These are phyloP conservation scores for Diadromus collaris DNA, from an alignment of 2,888 invertebrate species.

Conservation along the genomic window DNA sequence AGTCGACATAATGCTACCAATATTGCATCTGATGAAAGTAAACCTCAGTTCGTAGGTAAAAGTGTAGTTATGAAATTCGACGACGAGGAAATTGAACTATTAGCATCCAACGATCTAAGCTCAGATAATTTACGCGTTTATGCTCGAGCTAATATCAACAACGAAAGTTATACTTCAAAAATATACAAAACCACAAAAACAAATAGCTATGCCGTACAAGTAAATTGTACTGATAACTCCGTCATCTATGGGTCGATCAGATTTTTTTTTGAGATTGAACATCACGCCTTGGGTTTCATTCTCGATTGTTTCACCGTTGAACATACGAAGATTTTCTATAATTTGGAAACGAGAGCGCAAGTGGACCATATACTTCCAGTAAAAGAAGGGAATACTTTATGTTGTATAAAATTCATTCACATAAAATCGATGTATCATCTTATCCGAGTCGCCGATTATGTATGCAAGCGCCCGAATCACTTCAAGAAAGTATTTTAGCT, in stretches of 20 bases:
- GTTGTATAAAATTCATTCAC: conserved; percentile 13
- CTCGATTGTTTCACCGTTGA: conserved; percentile 45
- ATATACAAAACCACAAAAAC: conserved; percentile 58
- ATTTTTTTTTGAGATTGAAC: conserved; percentile 46
- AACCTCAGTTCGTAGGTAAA: conserved; percentile 22
- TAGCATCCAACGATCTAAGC: conserved; percentile 33
- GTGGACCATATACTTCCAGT: conserved; percentile 46
- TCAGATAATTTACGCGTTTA: conserved; percentile 28
- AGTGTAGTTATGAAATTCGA: conserved; percentile 16
- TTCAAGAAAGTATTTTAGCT: conserved; percentile 40
- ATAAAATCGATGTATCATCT: conserved; percentile 40
- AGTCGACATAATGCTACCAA: conserved; percentile 20
- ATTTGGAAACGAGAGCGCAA: conserved; percentile 40
- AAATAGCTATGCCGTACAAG: conserved; percentile 48
- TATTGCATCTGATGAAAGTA: conserved; percentile 15
- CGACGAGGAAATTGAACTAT: conserved; percentile 22
- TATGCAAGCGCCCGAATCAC: conserved; percentile 48
- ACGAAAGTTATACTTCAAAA: conserved; percentile 51
- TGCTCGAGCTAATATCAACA: conserved; percentile 50
- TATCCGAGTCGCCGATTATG: conserved; percentile 45
- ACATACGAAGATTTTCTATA: conserved; percentile 39
- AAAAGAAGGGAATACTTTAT: conserved; percentile 16
- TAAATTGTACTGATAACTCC: conserved; percentile 36
- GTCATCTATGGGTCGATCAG: conserved; percentile 48
- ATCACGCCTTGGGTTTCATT: conserved; percentile 25